Evolutionary conservation across 2,113 vertebrate species (phyloP).

Genomic region (Pyxicephalus adspersus): DNA sequence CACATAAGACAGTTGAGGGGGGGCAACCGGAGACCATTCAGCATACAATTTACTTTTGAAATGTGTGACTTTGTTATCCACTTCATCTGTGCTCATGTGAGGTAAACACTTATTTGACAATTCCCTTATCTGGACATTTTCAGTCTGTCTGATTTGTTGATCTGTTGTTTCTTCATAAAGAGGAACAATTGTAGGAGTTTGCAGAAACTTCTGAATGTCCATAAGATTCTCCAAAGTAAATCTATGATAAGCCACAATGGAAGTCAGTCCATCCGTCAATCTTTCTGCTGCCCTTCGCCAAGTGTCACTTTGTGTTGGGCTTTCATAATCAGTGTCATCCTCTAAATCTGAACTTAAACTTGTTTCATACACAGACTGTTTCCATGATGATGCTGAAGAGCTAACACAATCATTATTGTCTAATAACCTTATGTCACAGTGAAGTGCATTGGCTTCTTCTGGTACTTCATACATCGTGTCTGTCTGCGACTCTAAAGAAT

Average conservation of each 20-base stretch:
- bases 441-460: neutral
- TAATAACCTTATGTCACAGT: constrained; percentile 15
- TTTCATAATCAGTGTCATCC: constrained; percentile 52
- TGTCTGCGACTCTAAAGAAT: constrained; percentile 2
- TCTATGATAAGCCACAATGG: constrained; percentile 61
- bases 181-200: constrained; percentile 57
- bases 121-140: neutral
- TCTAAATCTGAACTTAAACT: constrained; percentile 51
- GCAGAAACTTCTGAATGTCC: constrained; percentile 64
- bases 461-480: constrained; percentile 39
- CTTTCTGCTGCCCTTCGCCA: constrained; percentile 33
- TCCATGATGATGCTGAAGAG: neutral
- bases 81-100: neutral
- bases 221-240: constrained; percentile 67
- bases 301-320: neutral
- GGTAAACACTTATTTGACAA: constrained; percentile 23
- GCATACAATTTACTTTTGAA: constrained; percentile 18
- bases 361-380: constrained; percentile 35
- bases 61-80: rapidly evolving
- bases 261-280: constrained; percentile 24
- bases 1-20: constrained; percentile 63
- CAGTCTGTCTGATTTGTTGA: constrained; percentile 46
- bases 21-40: constrained; percentile 58
- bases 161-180: constrained; percentile 31
- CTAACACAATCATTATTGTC: constrained; percentile 9